Evolutionary conservation across 2,113 vertebrate species (phyloP), one percentile per base, ranked within the genome.

Genomic region (Anguilla japonica): DNA sequence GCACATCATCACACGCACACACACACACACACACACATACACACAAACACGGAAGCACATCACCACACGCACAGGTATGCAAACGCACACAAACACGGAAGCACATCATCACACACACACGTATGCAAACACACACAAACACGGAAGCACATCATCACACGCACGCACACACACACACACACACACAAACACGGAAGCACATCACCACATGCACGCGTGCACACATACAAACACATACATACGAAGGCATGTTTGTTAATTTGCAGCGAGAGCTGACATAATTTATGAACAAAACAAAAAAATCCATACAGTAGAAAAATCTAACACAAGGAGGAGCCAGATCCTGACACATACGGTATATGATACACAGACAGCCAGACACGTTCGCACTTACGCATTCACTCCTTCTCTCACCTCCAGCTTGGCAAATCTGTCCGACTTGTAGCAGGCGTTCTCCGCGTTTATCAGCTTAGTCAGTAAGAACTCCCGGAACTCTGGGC

Each of bases 391-490:
- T 34, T 18, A 43, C 16, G 29, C 34, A 53, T 22, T 60, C 71
- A 82, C 15, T 39, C 15, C 2, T 39, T 18, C 15, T 29, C 92
- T 95, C 93, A 99, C 98, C 98, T 99, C 97, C 89, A 99, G 96
- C 71, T 97, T 98, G 0, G 98, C 96, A 83, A 99, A 99, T 91
- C 98, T 98, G 88, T 98, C 97, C 0, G 98, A 98, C 92, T 98
- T 98, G 95, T 98, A 99, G 93, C 97, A 98, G 56, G 98, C 97
- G 0, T 97, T 93, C 93, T 99, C 98, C 0, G 97, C 97, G 0
- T 99, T 99, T 90, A 98, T 98, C 90, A 99, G 96, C 89, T 99
- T 99, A 15, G 98, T 98, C 86, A 99, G 97, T 43, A 99, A 95
- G 88, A 99, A 99, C 89, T 99, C 98, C 46, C 97, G 94, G 93